Percentiles rank a stretch among this genome's conserved stretches.
Evolutionary conservation across 2,797 vertebrate genomes (phyloP).

Genomic region (Sebastiscus tertius): DNA sequence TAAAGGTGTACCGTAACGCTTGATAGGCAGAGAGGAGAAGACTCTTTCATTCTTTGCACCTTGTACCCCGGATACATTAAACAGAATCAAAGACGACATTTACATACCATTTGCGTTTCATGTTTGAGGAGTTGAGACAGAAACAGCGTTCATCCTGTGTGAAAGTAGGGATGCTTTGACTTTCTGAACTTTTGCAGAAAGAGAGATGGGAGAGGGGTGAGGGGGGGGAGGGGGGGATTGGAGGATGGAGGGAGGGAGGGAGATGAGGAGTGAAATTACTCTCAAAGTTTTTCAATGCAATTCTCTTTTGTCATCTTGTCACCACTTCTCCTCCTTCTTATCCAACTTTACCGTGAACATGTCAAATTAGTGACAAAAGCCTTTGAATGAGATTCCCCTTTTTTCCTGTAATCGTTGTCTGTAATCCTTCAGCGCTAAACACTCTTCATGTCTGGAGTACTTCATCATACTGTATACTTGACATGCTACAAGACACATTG

Average conservation of each 20-base stretch:
- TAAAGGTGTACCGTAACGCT: constrained; percentile 68
- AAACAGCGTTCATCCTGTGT: constrained; percentile 65
- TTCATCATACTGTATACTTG: neutral
- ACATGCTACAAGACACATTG: constrained; percentile 21
- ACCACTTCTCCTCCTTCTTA: constrained; percentile 48
- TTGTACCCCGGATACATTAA: constrained; percentile 78
- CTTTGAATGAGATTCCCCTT: constrained; percentile 35
- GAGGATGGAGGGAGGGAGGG: constrained; percentile 25
- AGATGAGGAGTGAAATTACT: constrained; percentile 32
- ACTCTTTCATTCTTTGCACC: constrained; percentile 74
- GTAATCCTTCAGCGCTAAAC: constrained; percentile 26
- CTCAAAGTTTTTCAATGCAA: constrained; percentile 45
- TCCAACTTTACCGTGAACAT: constrained; percentile 46
- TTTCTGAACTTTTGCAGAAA: constrained; percentile 66
- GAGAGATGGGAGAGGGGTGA: constrained; percentile 20
- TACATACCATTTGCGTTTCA: constrained; percentile 83
- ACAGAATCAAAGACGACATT: constrained; percentile 83
- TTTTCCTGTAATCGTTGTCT: constrained; percentile 3
- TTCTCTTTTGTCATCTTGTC: constrained; percentile 65
- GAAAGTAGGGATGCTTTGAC: constrained; percentile 71
- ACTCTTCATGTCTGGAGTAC: constrained; percentile 6
- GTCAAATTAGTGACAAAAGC: constrained; percentile 61
- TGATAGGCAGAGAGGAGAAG: constrained; percentile 69
- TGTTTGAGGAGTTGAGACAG: constrained; percentile 80
- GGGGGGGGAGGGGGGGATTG: constrained; percentile 8